Base-by-base conservation (phyloP, 2,888 invertebrate genomes). In the Amphimallon solstitiale region DNA sequence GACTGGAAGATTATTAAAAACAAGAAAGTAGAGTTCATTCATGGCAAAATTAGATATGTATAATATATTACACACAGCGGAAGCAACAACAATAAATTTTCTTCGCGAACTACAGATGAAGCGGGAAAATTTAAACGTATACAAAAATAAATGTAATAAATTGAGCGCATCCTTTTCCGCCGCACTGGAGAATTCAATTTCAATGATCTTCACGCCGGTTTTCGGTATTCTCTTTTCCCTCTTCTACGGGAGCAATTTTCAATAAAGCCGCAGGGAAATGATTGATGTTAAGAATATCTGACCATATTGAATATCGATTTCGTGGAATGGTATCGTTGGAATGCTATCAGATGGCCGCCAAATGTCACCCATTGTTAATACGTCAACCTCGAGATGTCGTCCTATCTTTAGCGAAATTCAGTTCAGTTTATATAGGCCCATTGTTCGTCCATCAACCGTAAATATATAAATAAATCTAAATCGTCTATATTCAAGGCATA, bases 351-450 rank as follows among this genome's bases (percentile, higher is more conserved):
- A 74, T 74, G 74, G 75, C 74, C 75, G 72, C 73, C 74, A 73
- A 74, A 73, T 74, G 74, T 74, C 72, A 70, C 71, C 73, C 76
- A 75, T 78, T 79, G 78, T 78, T 78, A 76, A 75, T 75, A 74
- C 76, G 76, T 78, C 77, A 75, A 75, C 78, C 76, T 75, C 74
- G 72, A 78, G 74, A 76, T 78, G 77, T 51, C 45, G 40, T n/a
- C 34, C 40, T 12, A 3, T 19, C 40, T 38, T 40, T 12, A 54
- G 38, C 15, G 40, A 54, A 54, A 54, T 54, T 40, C 38, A 21
- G 54, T 14, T 40, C 38, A 54, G 38, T 14, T 6, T 37, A 17
- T 17, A 23, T 40, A 23, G 7, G 21, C 15, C 52, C n/a, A 12
- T 54, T 54, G 54, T 54, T 23, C 54, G 38, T 40, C 19, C 14